Percentiles rank a stretch among this genome's conserved stretches.
Conservation (phyloP, 53 echinoderm and acorn worm genomes). For the Henricia sp. region DNA sequence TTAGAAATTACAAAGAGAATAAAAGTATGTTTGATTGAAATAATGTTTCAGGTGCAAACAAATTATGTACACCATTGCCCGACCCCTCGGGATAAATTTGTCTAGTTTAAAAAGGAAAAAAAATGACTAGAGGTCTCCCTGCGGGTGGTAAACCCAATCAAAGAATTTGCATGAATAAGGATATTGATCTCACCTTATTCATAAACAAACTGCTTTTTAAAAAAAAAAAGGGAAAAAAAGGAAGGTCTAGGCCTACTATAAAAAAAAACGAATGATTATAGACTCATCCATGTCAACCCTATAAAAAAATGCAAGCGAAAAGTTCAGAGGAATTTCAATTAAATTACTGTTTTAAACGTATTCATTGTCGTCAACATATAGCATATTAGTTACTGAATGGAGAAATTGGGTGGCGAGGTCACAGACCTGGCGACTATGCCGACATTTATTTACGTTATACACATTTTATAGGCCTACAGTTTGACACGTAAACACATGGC, state of each 20-base stretch:
- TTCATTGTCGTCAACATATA: not conserved
- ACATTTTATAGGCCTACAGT: not conserved
- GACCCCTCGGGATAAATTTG: too few species aligned
- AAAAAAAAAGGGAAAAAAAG: not conserved
- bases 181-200: slow-evolving; percentile 23
- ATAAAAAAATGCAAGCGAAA: not conserved
- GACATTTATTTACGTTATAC: not conserved
- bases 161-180: not conserved
- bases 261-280: not conserved
- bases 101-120: not conserved
- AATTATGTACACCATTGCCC: too few species aligned
- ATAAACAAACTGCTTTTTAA: slow-evolving; percentile 21
- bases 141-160: not conserved
- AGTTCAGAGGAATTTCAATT: not conserved
- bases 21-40: not conserved
- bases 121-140: slow-evolving; percentile 14
- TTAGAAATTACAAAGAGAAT: not conserved
- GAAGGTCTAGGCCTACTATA: not conserved
- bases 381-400: too few species aligned
- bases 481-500: not conserved
- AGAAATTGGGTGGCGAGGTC: too few species aligned
- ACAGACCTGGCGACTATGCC: too few species aligned
- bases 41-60: too few species aligned
- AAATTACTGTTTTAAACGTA: not conserved
- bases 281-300: not conserved